Evolutionary conservation across 1,140 invertebrate species (phyloP), one percentile per base, ranked within the genome.

Genomic region (Stratiolaelaps scimitus): DNA sequence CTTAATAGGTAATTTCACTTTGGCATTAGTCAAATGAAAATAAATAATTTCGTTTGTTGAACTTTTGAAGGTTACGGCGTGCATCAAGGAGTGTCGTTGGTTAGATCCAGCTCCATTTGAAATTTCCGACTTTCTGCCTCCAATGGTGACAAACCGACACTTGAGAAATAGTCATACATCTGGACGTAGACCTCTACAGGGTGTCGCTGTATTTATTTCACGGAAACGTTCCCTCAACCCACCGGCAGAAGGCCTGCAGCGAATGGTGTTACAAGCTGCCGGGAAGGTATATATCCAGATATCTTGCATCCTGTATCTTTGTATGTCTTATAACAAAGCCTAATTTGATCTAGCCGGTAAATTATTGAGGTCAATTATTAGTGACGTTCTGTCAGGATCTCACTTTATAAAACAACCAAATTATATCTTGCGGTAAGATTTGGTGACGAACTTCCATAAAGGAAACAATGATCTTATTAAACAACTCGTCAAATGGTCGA

Each of bases 251-350:
- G 23, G 15, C 17, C 17, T 60, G 1, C 53, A 60, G 23, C 13
- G 53, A 20, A 60, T 60, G 53, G 23, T 60, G 26, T 23, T 60
- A 23, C 53, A 60, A 60, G 53, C 53, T 17, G 53, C 26, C 5
- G 53, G 53, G 26, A 60, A 60, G 53, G 53, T 60, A 19, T 23
- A 4, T 6, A 40, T 40, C 4, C 5, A 40, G 10, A 40, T 40
- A 40, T 40, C 10, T n/a, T n/a, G n/a, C n/a, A n/a, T n/a, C n/a
- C n/a, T n/a, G n/a, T n/a, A n/a, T n/a, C n/a, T n/a, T n/a, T n/a
- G n/a, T n/a, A n/a, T n/a, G n/a, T n/a, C n/a, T n/a, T n/a, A n/a
- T n/a, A n/a, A n/a, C n/a, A n/a, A n/a, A n/a, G n/a, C n/a, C n/a
- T n/a, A n/a, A n/a, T n/a, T n/a, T n/a, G n/a, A n/a, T n/a, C n/a